phyloP scores from a whole-genome alignment of 2,888 invertebrate species.

The Polydrusus pterygomalis region DNA sequence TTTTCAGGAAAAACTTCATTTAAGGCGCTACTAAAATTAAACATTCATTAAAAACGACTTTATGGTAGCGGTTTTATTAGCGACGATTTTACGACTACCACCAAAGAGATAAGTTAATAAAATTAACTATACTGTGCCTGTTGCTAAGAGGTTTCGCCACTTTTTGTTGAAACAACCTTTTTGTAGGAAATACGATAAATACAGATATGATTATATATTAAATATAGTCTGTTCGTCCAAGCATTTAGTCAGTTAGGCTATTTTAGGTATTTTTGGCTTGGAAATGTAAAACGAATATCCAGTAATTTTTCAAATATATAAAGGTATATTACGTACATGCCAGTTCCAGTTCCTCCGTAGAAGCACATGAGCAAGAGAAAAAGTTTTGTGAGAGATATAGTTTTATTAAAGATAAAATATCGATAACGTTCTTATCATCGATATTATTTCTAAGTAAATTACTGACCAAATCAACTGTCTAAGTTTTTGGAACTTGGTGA shows the following conservation, averaged over 20 bases:
- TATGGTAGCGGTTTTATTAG: constrained; percentile 58
- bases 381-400: too few species aligned
- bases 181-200: background rate
- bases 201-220: background rate
- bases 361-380: too few species aligned
- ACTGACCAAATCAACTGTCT: too few species aligned
- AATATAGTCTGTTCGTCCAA: background rate
- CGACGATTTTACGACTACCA: constrained; percentile 60
- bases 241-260: background rate
- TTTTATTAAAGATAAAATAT: too few species aligned
- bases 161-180: constrained; percentile 3
- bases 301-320: too few species aligned
- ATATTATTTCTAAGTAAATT: too few species aligned
- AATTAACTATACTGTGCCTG: constrained; percentile 26
- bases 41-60: constrained; percentile 56
- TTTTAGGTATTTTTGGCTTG: too few species aligned
- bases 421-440: too few species aligned
- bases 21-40: constrained; percentile 58
- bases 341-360: too few species aligned
- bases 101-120: constrained; percentile 55
- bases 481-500: too few species aligned
- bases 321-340: too few species aligned
- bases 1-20: constrained; percentile 50
- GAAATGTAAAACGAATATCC: too few species aligned
- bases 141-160: constrained; percentile 40